Evolutionary conservation across 92 coral and sea anemone genomes (phyloP).

Genomic region (Pocillopora grandis): DNA sequence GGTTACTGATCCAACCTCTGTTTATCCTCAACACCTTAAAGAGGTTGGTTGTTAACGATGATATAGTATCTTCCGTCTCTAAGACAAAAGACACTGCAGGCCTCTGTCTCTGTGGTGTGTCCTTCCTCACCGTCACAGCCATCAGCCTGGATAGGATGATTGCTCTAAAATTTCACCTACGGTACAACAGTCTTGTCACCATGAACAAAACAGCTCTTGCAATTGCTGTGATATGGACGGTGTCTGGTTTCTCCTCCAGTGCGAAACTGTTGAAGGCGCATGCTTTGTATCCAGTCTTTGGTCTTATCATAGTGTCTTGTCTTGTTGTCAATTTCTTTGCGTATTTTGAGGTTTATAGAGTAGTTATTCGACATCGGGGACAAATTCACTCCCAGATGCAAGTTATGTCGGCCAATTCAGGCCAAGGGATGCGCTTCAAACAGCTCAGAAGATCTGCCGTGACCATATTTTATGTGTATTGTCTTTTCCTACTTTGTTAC

Average conservation of each 20-base stretch:
- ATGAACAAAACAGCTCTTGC: background rate
- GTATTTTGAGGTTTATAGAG: background rate
- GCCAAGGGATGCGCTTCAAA: background rate
- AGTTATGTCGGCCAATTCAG: background rate
- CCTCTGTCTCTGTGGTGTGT: background rate
- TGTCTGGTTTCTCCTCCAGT: background rate
- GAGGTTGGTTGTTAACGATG: background rate
- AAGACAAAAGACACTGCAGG: background rate
- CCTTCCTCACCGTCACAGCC: background rate
- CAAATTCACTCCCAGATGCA: slow-evolving; percentile 5
- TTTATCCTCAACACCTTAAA: background rate
- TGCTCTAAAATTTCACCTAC: background rate
- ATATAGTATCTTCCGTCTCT: background rate
- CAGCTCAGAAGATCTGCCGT: background rate
- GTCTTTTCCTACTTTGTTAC: background rate
- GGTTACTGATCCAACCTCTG: background rate
- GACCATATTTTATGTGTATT: background rate
- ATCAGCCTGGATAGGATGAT: background rate
- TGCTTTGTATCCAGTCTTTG: background rate
- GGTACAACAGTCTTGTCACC: background rate
- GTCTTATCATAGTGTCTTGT: background rate
- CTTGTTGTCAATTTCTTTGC: background rate
- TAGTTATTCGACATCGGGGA: background rate
- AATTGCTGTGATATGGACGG: background rate
- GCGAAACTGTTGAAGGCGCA: background rate